Base-by-base conservation (phyloP, 2,113 vertebrate genomes). In the Salvelinus fontinalis region DNA sequence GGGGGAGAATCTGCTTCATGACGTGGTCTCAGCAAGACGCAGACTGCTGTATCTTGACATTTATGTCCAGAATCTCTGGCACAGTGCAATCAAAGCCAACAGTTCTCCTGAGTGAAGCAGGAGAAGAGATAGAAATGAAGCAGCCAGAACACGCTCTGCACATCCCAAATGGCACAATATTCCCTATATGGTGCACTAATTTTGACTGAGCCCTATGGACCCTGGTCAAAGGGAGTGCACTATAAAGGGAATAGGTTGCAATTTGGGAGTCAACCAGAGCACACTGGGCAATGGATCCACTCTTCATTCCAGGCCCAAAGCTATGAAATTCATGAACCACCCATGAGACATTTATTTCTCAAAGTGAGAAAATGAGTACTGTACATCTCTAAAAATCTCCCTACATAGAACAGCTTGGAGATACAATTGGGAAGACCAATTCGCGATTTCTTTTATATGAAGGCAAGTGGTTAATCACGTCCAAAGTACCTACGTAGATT, bases 241-340 rank as follows among this genome's bases (percentile, higher is more conserved):
- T 44, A 44, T 3, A 44, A 44, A 44, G 39, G 39, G 39, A 44
- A 44, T 44, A 44, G 39, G 9, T 9, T 44, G 39, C 39, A 39
- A 9, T 39, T 39, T 39, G 39, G 39, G 39, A 39, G 2, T 2
- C 39, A 39, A 2, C 0, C 2, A n/a, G 71, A 69, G 71, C 22
- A n/a, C 7, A 2, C 0, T 48, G 6, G 26, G 74, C 73, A 59
- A 39, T 39, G 39, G 39, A 80, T 65, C 62, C 14, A 74, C 31
- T 79, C 70, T 80, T 86, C 75, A 77, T 81, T 76, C 75, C 62
- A n/a, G 8, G 34, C 79, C 75, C 27, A 80, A 78, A 79, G 78
- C 79, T 83, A 76, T 82, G 84, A 87, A 83, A 79, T 22, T 68
- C 77, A 75, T 80, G 83, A 85, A 84, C 86, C 82, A 75, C 71